Base-by-base conservation (phyloP, 2,888 invertebrate genomes). In the Apoda limacodes region DNA sequence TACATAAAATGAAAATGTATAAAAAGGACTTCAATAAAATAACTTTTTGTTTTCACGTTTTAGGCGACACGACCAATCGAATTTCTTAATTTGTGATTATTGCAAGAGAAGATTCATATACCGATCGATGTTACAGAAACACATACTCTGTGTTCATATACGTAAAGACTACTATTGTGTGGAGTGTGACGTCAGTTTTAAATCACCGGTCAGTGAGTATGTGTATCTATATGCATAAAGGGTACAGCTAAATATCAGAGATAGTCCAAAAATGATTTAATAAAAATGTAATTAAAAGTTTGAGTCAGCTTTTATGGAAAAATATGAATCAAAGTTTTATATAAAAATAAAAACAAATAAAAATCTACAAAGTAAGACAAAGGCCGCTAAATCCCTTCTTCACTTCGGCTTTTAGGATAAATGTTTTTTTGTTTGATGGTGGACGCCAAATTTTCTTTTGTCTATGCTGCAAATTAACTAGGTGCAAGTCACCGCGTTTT, bases 61-160 rank as follows among this genome's bases (percentile, higher is more conserved):
- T n/a, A 75, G 80, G n/a, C 67, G 75, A 0, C 81, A 81, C 49
- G 69, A 75, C 39, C 60, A 59, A 3, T 50, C 60, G 1, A 60
- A 60, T 4, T 48, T 58, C 0, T 49, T 60, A 17, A 49, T 50
- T 2, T 82, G 81, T 38, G 34, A 43, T 0, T 7, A 17, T 7
- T 82, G 81, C 43, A 46, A 44, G 32, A 52, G 60, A 15, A 44
- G 46, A 5, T 81, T 78, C 41, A 50, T 70, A 2, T 71, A 70
- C 39, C 64, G 65, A 1, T 65, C 71, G 2, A 48, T 68, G 7
- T 39, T 78, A 12, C 50, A 57, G 21, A 55, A 54, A 3, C 81
- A 81, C 38, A 42, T 54, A 11, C 42, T 45, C 1, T 43, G 59
- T 0, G 72, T 64, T 14, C 75, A 75, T 40, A 53, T 55, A 21